phyloP scores from a whole-genome alignment of 2,797 vertebrate genomes.

The Acanthurus leucopareius region DNA sequence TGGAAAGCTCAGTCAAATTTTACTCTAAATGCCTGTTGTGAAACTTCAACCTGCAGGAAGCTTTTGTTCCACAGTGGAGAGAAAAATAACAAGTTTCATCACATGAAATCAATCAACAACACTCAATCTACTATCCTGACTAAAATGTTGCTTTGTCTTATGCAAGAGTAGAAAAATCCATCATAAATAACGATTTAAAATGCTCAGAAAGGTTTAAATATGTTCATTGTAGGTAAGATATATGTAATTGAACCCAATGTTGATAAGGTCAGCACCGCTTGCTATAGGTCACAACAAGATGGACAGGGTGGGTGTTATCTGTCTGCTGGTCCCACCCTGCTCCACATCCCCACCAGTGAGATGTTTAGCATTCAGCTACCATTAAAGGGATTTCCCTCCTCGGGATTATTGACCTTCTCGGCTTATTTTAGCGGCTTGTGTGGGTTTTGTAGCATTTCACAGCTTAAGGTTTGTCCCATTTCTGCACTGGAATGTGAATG shows the following conservation, averaged over 20 bases:
- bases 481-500: constrained; percentile 53
- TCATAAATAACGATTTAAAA: not conserved
- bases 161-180: not conserved
- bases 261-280: constrained; percentile 59
- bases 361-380: constrained; percentile 68
- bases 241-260: constrained; percentile 24
- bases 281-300: constrained; percentile 64
- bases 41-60: not conserved
- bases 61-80: not conserved
- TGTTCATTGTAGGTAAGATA: constrained; percentile 12
- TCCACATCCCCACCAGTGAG: constrained; percentile 40
- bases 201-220: not conserved
- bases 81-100: not conserved
- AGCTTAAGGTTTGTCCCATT: constrained; percentile 63
- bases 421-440: constrained; percentile 64
- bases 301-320: constrained; percentile 65
- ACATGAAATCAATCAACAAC: not conserved
- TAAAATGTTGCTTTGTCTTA: not conserved
- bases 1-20: not conserved
- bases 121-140: not conserved
- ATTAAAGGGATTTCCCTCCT: constrained; percentile 77
- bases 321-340: constrained; percentile 38
- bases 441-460: constrained; percentile 72
- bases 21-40: not conserved
- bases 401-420: constrained; percentile 78